Percentiles rank a stretch among this genome's conserved stretches.
phyloP scores from a whole-genome alignment of 2,797 vertebrate genomes.

The Threskiornis aethiopicus region DNA sequence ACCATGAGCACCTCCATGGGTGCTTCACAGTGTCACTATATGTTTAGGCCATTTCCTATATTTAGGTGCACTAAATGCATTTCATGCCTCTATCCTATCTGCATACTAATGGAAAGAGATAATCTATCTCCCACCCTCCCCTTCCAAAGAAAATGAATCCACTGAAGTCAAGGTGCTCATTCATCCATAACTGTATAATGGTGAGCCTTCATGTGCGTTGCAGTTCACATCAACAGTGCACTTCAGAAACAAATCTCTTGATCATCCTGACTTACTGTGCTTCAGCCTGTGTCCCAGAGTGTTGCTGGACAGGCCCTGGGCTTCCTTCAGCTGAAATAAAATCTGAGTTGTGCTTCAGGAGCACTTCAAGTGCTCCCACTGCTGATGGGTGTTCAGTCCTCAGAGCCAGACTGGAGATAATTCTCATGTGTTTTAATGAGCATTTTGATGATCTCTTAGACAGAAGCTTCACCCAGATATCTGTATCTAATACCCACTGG shows the following conservation, averaged over 20 bases:
- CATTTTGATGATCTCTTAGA: background rate
- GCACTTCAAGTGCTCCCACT: background rate
- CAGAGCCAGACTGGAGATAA: background rate
- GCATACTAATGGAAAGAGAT: background rate
- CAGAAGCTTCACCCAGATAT: background rate
- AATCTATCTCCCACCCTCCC: background rate
- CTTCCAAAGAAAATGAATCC: background rate
- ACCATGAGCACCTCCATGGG: background rate
- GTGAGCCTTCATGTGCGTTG: rapidly evolving
- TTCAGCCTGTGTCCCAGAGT: background rate
- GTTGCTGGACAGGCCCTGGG: background rate
- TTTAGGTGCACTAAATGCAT: background rate
- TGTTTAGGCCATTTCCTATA: background rate
- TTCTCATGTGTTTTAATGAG: background rate
- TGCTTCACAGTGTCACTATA: rapidly evolving
- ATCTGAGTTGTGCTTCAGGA: background rate
- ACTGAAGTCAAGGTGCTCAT: background rate
- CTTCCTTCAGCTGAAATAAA: background rate
- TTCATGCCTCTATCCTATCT: background rate
- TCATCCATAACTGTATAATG: background rate
- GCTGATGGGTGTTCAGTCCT: background rate
- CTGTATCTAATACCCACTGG: background rate
- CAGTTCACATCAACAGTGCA: background rate
- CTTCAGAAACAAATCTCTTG: background rate
- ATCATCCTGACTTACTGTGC: background rate